Conservation (phyloP, 2,113 vertebrate genomes). For the Plectropomus leopardus region DNA sequence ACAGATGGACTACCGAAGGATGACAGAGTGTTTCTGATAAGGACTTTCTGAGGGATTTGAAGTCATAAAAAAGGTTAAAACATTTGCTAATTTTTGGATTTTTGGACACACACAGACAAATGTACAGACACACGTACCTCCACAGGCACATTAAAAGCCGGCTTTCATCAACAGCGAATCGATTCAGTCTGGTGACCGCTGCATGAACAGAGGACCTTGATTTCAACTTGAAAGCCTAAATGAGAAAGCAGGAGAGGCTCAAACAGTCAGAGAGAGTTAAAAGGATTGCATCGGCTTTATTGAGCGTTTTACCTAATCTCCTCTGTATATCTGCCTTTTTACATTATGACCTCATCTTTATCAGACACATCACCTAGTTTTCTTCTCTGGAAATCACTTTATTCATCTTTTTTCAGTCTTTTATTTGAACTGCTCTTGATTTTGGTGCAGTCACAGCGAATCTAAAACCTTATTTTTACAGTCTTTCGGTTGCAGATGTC, state of each 20-base stretch:
- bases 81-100: background rate
- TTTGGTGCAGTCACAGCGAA: background rate
- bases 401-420: background rate
- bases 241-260: constrained; percentile 37
- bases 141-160: background rate
- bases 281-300: constrained; percentile 9
- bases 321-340: constrained; percentile 13
- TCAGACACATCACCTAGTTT: background rate
- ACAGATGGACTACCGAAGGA: background rate
- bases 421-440: background rate
- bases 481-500: background rate
- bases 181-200: constrained; percentile 37
- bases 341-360: constrained; percentile 13
- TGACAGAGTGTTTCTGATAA: background rate
- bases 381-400: constrained; percentile 4
- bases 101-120: background rate
- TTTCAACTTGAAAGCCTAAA: constrained; percentile 68
- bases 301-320: constrained; percentile 27
- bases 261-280: constrained; percentile 49
- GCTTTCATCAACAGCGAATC: constrained; percentile 60
- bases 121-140: background rate
- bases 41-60: background rate
- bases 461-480: background rate
- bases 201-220: constrained; percentile 34
- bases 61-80: background rate